Evolutionary conservation across 2,113 vertebrate genomes (phyloP).

Genomic region (Rhodinocichla rosea): DNA sequence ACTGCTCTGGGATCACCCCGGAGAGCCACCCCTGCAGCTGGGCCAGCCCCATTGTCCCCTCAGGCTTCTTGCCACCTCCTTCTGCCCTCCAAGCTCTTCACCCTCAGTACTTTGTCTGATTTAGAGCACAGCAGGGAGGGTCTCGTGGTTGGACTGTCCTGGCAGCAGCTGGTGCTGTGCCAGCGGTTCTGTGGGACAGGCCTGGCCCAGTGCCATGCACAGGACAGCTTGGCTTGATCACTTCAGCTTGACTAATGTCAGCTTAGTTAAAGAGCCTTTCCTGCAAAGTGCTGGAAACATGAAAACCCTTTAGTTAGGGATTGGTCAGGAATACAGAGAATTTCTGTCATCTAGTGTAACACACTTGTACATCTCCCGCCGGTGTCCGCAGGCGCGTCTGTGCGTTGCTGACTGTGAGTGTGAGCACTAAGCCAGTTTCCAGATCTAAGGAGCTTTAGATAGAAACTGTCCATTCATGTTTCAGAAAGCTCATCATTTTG

Average conservation of each 20-base stretch:
- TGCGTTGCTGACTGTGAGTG: neutral
- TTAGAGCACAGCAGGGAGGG: neutral
- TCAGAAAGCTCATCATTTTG: constrained; percentile 4
- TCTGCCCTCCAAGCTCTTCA: neutral
- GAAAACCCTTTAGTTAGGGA: constrained; percentile 1
- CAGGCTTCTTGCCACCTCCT: neutral
- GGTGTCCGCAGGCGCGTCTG: rapidly evolving
- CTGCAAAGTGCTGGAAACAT: neutral
- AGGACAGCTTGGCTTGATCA: neutral
- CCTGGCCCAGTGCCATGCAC: neutral
- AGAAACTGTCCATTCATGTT: constrained; percentile 37
- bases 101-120: neutral
- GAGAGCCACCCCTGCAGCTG: neutral
- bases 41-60: neutral
- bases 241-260: neutral
- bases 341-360: constrained; percentile 17
- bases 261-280: constrained; percentile 19
- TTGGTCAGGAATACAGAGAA: neutral
- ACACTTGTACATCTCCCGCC: neutral
- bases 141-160: rapidly evolving
- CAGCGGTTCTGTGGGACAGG: neutral
- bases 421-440: neutral
- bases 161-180: neutral
- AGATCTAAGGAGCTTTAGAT: constrained; percentile 39
- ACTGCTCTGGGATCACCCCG: neutral